Evolutionary conservation across 2,797 vertebrate genomes (phyloP), one percentile per base, ranked within the genome.

Genomic region (Trachurus trachurus): DNA sequence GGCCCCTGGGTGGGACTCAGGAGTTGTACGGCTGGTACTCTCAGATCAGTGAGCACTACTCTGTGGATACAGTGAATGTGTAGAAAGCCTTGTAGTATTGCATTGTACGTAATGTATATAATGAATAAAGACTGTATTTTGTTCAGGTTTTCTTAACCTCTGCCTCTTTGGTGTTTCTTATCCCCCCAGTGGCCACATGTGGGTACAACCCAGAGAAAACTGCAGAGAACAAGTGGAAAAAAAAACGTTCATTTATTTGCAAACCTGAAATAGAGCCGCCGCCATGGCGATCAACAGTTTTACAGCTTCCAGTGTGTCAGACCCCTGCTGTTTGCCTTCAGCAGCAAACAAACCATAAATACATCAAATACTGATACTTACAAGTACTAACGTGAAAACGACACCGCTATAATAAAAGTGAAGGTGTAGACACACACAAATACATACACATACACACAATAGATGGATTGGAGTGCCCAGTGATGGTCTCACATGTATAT

Each of bases 91-190:
- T 95, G 93, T 96, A 96, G 96, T 96, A 96, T 95, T 96, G 93
- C 65, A 93, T 95, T 99, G 97, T 99, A 98, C 97, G 96, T 98
- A 98, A 95, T 98, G 97, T 99, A 98, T 91, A 99, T 98, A 98
- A 93, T 89, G 94, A 96, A 97, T 96, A 97, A 96, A 98, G 96
- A 97, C 96, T 99, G 97, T 99, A 98, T 99, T 98, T 99, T 99
- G 96, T 97, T 97, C 96, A 97, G 93, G 94, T 96, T 97, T 94
- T 97, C 94, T 91, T 96, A 96, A 94, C 94, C 53, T 29, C 17
- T 10, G 57, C 40, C 49, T 66, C 50, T 67, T 54, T 83, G 58
- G 5, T 66, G 19, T 80, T 74, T 78, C 50, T 72, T 66, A 17
- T 3, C 65, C 77, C 42, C 7, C 71, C 66, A 17, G 67, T 77